Conservation (phyloP, 92 coral and sea anemone genomes). For the Phenganax marumi region DNA sequence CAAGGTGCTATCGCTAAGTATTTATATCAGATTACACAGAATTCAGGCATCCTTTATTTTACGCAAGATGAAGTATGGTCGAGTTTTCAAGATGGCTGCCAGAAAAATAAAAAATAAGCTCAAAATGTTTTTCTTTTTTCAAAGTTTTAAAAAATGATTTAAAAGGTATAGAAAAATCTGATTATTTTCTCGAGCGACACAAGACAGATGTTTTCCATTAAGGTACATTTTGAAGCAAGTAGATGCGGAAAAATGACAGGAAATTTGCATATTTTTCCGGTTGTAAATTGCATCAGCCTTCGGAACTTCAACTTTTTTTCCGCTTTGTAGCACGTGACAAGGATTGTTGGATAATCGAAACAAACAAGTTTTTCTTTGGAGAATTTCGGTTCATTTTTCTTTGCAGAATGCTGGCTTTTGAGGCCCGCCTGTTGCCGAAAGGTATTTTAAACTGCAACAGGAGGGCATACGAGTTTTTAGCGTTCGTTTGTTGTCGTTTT, state of each 20-base stretch:
- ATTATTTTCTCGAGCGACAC: background rate
- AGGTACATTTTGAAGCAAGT: background rate
- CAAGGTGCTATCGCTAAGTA: too few relatives aligned
- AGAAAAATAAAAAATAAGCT: too few relatives aligned
- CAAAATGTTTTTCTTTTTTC: too few relatives aligned
- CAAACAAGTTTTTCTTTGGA: background rate
- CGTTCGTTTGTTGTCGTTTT: background rate
- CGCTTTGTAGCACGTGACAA: conserved; percentile 2
- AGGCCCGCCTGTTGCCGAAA: conserved; percentile 3
- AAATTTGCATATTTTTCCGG: background rate
- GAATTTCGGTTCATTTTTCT: background rate
- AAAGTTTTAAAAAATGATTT: too few relatives aligned
- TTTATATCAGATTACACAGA: too few relatives aligned
- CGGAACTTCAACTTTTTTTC: background rate
- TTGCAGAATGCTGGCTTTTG: background rate
- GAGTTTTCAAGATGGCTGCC: too few relatives aligned
- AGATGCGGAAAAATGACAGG: background rate
- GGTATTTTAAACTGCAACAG: background rate
- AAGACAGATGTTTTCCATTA: background rate
- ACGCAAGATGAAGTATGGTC: too few relatives aligned
- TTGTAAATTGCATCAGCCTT: conserved; percentile 6
- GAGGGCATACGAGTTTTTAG: background rate
- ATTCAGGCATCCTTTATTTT: too few relatives aligned
- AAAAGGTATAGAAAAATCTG: too few relatives aligned
- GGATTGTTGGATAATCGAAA: background rate